Conservation (phyloP, 2,797 vertebrate species). For the Onychomys torridus region DNA sequence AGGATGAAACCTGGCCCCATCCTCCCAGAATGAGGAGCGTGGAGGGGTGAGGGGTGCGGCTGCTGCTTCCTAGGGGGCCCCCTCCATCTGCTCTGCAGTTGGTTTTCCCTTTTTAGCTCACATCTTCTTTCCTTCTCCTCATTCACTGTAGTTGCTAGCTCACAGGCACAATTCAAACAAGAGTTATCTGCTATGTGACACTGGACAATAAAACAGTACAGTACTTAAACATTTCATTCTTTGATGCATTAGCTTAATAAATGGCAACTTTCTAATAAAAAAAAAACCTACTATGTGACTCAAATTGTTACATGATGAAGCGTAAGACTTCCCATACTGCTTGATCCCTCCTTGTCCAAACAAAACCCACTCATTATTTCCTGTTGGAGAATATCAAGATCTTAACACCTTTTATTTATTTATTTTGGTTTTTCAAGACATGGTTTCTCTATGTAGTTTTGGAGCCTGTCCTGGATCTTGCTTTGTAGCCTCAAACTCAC, state of each 20-base stretch:
- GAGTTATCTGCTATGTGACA: background rate
- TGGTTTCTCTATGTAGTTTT: too few species aligned
- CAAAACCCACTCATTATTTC: background rate
- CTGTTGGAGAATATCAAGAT: conserved; percentile 34
- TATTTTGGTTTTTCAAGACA: too few species aligned
- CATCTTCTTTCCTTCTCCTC: background rate
- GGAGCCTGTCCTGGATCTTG: too few species aligned
- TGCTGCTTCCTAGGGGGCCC: background rate
- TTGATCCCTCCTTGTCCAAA: background rate
- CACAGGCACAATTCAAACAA: conserved; percentile 12
- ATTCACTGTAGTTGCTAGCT: background rate
- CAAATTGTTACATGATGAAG: background rate
- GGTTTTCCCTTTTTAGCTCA: conserved; percentile 27
- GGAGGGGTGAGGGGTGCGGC: background rate
- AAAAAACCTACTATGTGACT: background rate
- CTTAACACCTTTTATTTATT: background rate
- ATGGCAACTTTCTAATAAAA: conserved; percentile 32
- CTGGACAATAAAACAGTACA: background rate
- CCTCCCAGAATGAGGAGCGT: background rate
- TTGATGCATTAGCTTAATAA: conserved; percentile 29
- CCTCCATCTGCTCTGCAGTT: background rate
- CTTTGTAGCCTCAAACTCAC: too few species aligned
- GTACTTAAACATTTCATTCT: background rate
- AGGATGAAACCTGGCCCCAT: background rate
- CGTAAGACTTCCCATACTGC: background rate